phyloP scores from a whole-genome alignment of 2,888 invertebrate species.

The Anthophora plumipes region DNA sequence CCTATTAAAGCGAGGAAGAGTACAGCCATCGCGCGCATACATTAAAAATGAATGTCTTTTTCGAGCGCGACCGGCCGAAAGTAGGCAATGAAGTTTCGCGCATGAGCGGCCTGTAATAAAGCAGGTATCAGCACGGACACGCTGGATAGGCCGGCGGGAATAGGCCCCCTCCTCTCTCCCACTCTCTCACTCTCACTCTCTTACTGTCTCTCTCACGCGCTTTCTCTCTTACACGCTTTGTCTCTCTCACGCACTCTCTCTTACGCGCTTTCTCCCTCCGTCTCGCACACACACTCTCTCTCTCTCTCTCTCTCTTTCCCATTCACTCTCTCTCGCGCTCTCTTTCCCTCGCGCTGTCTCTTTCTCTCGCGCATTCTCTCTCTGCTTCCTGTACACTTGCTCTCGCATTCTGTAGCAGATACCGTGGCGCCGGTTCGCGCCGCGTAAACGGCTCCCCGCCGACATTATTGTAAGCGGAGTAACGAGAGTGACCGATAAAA shows the following conservation, averaged over 20 bases:
- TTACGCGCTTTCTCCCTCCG: too few species aligned
- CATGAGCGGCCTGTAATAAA: conserved; percentile 55
- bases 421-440: neutral
- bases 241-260: too few species aligned
- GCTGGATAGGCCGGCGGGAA: conserved; percentile 28
- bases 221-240: too few species aligned
- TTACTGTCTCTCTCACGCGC: too few species aligned
- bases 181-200: neutral
- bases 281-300: too few species aligned
- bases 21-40: conserved; percentile 28
- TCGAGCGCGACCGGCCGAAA: conserved; percentile 22
- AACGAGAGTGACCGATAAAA: conserved; percentile 69
- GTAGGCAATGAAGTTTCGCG: conserved; percentile 55
- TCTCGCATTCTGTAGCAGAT: neutral
- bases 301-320: too few species aligned
- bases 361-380: too few species aligned
- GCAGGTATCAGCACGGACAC: conserved; percentile 49
- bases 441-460: conserved; percentile 35
- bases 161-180: neutral
- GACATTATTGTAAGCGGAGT: conserved; percentile 59
- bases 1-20: conserved; percentile 40
- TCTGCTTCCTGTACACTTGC: neutral
- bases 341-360: too few species aligned
- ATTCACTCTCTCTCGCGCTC: too few species aligned
- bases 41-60: conserved; percentile 54